Conservation (phyloP, 2,797 vertebrate genomes). For the Anguilla megastoma region DNA sequence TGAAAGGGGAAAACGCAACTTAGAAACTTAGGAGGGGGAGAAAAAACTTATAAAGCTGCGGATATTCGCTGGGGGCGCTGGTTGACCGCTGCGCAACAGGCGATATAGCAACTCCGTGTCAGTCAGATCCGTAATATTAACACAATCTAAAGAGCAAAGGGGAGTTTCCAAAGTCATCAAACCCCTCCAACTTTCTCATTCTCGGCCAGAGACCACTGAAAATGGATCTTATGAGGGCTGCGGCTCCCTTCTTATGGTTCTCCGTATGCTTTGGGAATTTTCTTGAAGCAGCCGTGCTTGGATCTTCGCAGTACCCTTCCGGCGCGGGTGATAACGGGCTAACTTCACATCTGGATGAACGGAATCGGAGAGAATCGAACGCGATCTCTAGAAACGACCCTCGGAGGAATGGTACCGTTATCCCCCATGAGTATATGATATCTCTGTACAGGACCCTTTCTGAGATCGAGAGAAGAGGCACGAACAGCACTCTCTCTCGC, state of each 20-base stretch:
- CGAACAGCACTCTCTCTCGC: constrained; percentile 45
- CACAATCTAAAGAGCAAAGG: constrained; percentile 75
- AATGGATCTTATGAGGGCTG: constrained; percentile 77
- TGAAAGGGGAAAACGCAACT: constrained; percentile 6
- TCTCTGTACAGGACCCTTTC: constrained; percentile 75
- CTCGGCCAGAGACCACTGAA: constrained; percentile 64
- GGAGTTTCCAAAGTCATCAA: constrained; percentile 75
- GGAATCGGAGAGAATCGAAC: constrained; percentile 41
- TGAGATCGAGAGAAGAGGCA: constrained; percentile 51
- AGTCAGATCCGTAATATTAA: constrained; percentile 58
- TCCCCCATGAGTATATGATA: constrained; percentile 70
- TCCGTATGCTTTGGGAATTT: constrained; percentile 74
- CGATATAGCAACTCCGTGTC: constrained; percentile 42
- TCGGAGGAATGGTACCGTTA: constrained; percentile 51
- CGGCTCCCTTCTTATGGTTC: constrained; percentile 77
- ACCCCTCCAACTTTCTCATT: constrained; percentile 67
- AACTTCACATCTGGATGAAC: constrained; percentile 47
- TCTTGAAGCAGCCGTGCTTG: constrained; percentile 66
- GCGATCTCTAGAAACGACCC: constrained; percentile 50
- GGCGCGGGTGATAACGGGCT: constrained; percentile 38
- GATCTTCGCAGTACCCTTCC: constrained; percentile 42
- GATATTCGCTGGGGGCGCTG: constrained; percentile 51
- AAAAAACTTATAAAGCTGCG: constrained; percentile 10
- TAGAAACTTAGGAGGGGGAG: not conserved
- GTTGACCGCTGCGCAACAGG: constrained; percentile 44